Evolutionary conservation across 1,140 invertebrate species (phyloP), one percentile per base, ranked within the genome.

Genomic region (Diorhabda elongata): DNA sequence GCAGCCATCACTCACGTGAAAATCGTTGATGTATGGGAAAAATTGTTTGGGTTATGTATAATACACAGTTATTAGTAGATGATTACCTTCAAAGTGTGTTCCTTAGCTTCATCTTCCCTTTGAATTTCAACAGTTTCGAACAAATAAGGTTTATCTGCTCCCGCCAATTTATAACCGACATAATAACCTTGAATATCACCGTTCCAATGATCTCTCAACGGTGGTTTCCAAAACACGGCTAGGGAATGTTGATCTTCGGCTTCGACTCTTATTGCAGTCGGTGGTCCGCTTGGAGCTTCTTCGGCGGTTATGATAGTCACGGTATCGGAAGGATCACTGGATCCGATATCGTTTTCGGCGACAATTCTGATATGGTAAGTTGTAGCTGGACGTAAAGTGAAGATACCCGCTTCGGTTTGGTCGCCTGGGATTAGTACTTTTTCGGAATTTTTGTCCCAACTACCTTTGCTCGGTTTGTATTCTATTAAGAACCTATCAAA

Each of bases 291-390:
- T 2, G 92, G 92, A n/a, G 89, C 90, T 89, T 98, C 96, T 84
- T 98, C 96, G 42, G 94, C 93, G 44, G 96, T 98, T 61, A 95
- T 94, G 70, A 97, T 96, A 0, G 92, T 94, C 0, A 98, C 92
- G 5, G 91, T 92, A 74, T 95, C 92, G 2, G 95, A 97, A 0
- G 96, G 93, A 76, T 95, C 91, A 3, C 95, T 95, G 1, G 89
- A 88, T 41, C 97, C 96, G 70, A 98, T 91, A 81, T 95, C 92
- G 80, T 98, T 98, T 83, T 97, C 93, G 70, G 95, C 97, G 5
- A 96, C 91, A 71, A 98, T 93, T 64, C 96, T 85, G 67, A 98
- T 87, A 75, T 97, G 92, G 79, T 98, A 98, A 2, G 93, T 92
- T 1, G 92, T 96, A 3, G 96, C 94, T 9, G 97, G 96, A 77